Evolutionary conservation across 2,888 invertebrate species (phyloP).

Genomic region (Conops quadrifasciatus): DNA sequence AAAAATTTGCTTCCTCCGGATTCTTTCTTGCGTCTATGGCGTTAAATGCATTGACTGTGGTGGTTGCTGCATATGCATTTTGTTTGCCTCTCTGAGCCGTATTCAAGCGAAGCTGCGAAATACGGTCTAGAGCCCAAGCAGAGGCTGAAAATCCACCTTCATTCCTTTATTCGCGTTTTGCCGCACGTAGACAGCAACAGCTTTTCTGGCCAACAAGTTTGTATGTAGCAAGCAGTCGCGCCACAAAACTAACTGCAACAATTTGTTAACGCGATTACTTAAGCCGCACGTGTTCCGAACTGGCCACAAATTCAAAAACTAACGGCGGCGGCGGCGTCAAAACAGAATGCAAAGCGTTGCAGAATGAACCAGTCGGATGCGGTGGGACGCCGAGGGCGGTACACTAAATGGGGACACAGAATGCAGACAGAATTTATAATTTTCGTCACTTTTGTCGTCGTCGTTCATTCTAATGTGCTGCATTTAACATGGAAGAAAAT

Average conservation of each 20-base stretch:
- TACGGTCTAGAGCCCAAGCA: no score
- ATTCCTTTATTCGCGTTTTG: background rate
- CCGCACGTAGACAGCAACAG: background rate
- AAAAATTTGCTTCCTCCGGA: slow-evolving; percentile 6
- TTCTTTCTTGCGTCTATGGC: no score
- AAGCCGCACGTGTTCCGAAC: slow-evolving; percentile 24
- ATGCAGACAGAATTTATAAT: background rate
- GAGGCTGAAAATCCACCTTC: background rate
- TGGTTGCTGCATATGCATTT: no score
- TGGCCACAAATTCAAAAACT: background rate
- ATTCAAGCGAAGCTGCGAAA: no score
- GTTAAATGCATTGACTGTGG: no score
- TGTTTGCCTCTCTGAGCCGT: no score
- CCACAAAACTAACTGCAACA: background rate
- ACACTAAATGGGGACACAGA: background rate
- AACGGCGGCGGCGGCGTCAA: background rate
- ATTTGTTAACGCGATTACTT: slow-evolving; percentile 13
- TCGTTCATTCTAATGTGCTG: background rate
- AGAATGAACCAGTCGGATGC: no score
- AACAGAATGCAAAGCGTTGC: background rate
- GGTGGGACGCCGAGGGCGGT: background rate
- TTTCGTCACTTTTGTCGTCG: background rate
- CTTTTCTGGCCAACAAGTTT: background rate
- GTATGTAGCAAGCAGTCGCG: background rate
- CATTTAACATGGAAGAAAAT: background rate